Evolutionary conservation across 2,113 vertebrate species (phyloP), one percentile per base, ranked within the genome.

Genomic region (Actenoides lindsayi): DNA sequence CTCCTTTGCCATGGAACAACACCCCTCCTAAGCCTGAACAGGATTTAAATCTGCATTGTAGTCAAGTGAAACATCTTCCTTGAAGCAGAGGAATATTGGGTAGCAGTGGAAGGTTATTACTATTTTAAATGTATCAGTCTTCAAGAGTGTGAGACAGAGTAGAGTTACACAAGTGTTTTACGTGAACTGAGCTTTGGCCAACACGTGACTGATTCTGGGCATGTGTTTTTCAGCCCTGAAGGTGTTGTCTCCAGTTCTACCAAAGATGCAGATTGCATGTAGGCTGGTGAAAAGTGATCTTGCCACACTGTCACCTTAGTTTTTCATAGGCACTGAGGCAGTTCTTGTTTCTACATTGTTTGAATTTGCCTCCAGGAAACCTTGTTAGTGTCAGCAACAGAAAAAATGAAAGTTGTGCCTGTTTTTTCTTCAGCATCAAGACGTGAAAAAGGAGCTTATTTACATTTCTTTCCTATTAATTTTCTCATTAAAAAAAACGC

Each of bases 301-400:
- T 82, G 54, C 89, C 83, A 84, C 90, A 69, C 57, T 87, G 77
- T 65, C 89, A 89, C 57, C 35, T 89, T 83, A 20, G 42, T 50
- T 92, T 93, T 68, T 65, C 50, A 5, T 24, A 57, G 44, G 24
- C 78, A 86, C 28, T 0, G 4, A 93, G 71, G 51, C 60, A 81
- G 25, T 71, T 89, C 57, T 82, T 76, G 39, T 79, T 89, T 87
- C 57, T 69, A 0, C 30, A 16, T 33, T 69, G 25, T 35, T 64
- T 84, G 78, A 73, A 62, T 93, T 94, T 80, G 57, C 77, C 70
- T 93, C 91, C 48, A 50, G 83, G 92, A 92, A 89, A 57, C 44
- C 69, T 76, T 59, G 16, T 37, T 73, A 37, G 65, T 33, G 15
- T 68, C 56, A 79, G 57, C 56, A 82, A 76, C 15, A n/a, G 51